phyloP scores from a whole-genome alignment of 2,888 invertebrate genomes.

The Sialis fuliginosa region DNA sequence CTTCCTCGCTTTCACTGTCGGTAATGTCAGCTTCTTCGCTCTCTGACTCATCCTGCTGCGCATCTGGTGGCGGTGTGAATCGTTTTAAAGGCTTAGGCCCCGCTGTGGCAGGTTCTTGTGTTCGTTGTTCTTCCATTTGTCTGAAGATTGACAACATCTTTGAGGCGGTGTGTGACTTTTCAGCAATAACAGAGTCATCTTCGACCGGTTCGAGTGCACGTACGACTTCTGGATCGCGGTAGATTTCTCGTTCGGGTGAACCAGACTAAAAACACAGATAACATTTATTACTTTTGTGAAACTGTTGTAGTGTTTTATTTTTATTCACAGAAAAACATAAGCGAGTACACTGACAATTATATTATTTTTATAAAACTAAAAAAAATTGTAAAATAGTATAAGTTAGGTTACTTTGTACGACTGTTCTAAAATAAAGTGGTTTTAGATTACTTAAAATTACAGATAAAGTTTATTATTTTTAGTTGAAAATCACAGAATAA shows the following conservation, averaged over 20 bases:
- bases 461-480: too few species aligned
- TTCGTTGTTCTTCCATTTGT: constrained; percentile 62
- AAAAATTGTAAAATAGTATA: neutral
- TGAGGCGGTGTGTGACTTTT: constrained; percentile 54
- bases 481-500: too few species aligned
- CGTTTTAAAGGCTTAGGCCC: constrained; percentile 72
- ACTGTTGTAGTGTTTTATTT: neutral
- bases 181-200: constrained; percentile 32
- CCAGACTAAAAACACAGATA: constrained; percentile 26
- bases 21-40: constrained; percentile 25
- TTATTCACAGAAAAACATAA: constrained; percentile 4
- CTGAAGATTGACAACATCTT: constrained; percentile 80
- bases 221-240: constrained; percentile 54
- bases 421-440: too few species aligned
- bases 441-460: too few species aligned
- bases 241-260: constrained; percentile 54
- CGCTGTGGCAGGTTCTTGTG: constrained; percentile 28
- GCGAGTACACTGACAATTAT: neutral
- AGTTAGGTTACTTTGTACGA: too few species aligned
- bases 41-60: constrained; percentile 18
- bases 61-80: constrained; percentile 77
- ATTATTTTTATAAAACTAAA: neutral
- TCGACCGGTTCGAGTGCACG: constrained; percentile 39
- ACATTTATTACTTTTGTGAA: neutral
- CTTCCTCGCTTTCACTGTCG: constrained; percentile 27